Evolutionary conservation across 2,797 vertebrate species (phyloP), one percentile per base, ranked within the genome.

Genomic region (Leptoclinus maculatus): DNA sequence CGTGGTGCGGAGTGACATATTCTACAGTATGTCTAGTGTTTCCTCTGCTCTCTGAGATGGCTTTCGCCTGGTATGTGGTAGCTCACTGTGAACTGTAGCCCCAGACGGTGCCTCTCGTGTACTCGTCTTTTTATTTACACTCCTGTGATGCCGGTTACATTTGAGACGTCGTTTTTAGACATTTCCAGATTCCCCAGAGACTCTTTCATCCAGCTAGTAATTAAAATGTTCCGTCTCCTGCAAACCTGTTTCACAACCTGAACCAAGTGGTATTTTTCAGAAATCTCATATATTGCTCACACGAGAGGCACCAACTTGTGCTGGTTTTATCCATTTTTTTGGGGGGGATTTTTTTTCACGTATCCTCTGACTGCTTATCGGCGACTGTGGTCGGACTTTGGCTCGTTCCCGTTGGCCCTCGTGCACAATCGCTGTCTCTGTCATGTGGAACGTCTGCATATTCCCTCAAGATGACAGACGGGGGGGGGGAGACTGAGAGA

Each of bases 331-430:
- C n/a, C n/a, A n/a, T 29, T 29, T 29, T 29, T 29, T 29, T 29
- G 27, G 27, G 27, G 27, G 27, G 27, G 27, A 3, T 29, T 2
- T 2, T 29, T 29, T 29, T 29, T 29, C 27, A 41, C 11, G 3
- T 41, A 14, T 41, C 34, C 34, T 5, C 34, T 36, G 36, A 39
- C 38, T 53, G 77, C 76, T 89, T 92, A 92, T 92, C 90, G 90
- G 83, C 19, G 51, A 60, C 71, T 47, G 47, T 43, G 62, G 85
- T 88, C 65, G 90, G 84, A 90, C 92, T 94, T 92, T 88, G 89
- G 71, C 73, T 25, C 16, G 1, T 78, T 80, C 77, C 66, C 67
- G 17, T 5, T 17, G 13, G 41, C 41, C 41, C 38, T 36, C 11
- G 38, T 17, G 39, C 45, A 21, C 45, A 12, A 27, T 53, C 53